Conservation (phyloP, 2,797 vertebrate genomes). For the Leptatherina wallacei region DNA sequence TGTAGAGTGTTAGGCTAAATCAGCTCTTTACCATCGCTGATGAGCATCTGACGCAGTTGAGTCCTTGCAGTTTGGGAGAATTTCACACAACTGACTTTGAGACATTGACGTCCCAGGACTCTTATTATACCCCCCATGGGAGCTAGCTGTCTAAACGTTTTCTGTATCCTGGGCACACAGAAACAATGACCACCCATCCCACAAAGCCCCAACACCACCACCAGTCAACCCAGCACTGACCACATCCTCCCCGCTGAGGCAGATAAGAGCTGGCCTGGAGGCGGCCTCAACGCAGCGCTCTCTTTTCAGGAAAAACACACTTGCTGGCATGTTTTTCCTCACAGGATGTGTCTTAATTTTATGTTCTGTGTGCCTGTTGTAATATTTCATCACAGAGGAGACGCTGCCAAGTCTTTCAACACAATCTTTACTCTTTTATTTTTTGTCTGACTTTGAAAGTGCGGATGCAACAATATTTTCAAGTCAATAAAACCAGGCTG, state of each 20-base stretch:
- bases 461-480: not conserved
- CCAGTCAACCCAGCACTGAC: slow-evolving; percentile 75
- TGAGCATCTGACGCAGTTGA: slow-evolving; percentile 5
- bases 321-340: slow-evolving; percentile 76
- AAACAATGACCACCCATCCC: slow-evolving; percentile 78
- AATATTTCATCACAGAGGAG: slow-evolving; percentile 62
- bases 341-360: slow-evolving; percentile 75
- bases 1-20: not conserved
- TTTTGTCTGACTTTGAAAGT: slow-evolving; percentile 2
- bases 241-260: slow-evolving; percentile 80
- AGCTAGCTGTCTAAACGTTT: slow-evolving; percentile 48
- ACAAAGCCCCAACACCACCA: slow-evolving; percentile 66
- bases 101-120: slow-evolving; percentile 15
- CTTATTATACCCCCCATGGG: slow-evolving; percentile 67
- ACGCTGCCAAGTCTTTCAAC: slow-evolving; percentile 39
- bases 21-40: slow-evolving; percentile 70
- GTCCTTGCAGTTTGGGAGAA: slow-evolving; percentile 38
- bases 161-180: slow-evolving; percentile 45
- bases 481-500: not conserved
- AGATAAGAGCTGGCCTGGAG: slow-evolving; percentile 77
- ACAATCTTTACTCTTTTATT: not conserved
- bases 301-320: slow-evolving; percentile 76
- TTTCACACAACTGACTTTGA: slow-evolving; percentile 50
- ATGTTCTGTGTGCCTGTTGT: slow-evolving; percentile 47
- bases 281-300: slow-evolving; percentile 42